Conservation (phyloP, 2,797 vertebrate genomes). For the Botia kubotai region DNA sequence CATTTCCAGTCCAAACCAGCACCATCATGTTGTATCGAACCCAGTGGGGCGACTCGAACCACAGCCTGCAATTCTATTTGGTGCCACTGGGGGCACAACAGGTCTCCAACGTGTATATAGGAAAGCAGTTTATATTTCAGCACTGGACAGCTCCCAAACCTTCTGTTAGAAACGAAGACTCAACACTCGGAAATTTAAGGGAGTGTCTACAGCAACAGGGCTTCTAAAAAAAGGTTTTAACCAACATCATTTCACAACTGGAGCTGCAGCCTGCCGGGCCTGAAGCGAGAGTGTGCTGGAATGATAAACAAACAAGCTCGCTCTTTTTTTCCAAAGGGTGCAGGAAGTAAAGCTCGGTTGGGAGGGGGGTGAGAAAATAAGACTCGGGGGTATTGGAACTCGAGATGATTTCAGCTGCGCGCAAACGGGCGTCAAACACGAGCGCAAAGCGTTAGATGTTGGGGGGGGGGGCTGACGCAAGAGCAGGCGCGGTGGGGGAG, state of each 20-base stretch:
- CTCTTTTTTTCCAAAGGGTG: conserved; percentile 48
- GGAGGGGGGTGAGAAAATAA: conserved; percentile 66
- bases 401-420: conserved; percentile 76
- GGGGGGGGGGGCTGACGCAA: conserved; percentile 49
- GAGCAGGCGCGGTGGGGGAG: conserved; percentile 9
- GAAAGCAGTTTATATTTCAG: conserved; percentile 50
- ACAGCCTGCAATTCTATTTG: background rate
- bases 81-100: background rate
- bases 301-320: conserved; percentile 77
- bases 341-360: conserved; percentile 42
- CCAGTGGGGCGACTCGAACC: background rate
- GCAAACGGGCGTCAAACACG: conserved; percentile 79
- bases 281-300: conserved; percentile 75
- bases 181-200: conserved; percentile 45
- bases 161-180: background rate
- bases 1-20: no score
- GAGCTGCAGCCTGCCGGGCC: conserved; percentile 76
- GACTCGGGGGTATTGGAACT: conserved; percentile 74
- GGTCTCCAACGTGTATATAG: background rate
- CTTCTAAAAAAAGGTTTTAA: conserved; percentile 42
- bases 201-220: conserved; percentile 29
- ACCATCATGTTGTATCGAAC: no score
- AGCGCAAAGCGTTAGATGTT: conserved; percentile 45
- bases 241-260: conserved; percentile 46
- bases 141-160: conserved; percentile 55